Evolutionary conservation across 2,888 invertebrate genomes (phyloP), one percentile per base, ranked within the genome.

Genomic region (Eristalis pertinax): DNA sequence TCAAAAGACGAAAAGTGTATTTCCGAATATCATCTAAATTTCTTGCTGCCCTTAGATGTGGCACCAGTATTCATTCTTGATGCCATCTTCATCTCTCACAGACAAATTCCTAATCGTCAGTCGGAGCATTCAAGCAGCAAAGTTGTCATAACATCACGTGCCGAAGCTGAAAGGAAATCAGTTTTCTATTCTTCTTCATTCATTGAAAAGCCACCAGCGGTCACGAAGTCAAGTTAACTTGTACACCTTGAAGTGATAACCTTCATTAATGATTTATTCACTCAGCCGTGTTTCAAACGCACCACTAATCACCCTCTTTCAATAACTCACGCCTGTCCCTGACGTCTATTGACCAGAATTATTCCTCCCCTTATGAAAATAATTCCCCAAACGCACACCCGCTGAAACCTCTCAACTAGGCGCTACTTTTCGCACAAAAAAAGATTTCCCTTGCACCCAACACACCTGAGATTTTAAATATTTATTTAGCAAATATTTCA

Each of bases 241-340:
- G 26, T 22, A 63, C n/a, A 15, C 26, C 63, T 50, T 24, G 35
- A 19, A 29, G 63, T 15, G 35, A 38, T 69, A 63, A n/a, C 43
- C 29, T 77, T 63, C 43, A 43, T 58, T 72, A 65, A 38, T 70
- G 64, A 72, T 58, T 70, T 58, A 70, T 64, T 64, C 69, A 77
- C 29, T 63, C 56, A 77, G 8, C 4, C 70, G 63, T 64, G 56
- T 56, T 62, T 26, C 43, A 41, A 29, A 68, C 69, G 64, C 78
- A 78, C 70, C 78, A 64, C 70, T 78, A 65, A 72, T 62, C 77
- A 77, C 68, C 77, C 63, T 32, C 8, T 78, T 65, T 70, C 64
- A 58, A 65, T 64, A 69, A 22, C 32, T 26, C n/a, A 22, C 64
- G 38, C 11, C 15, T 65, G 78, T 29, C 78, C 78, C 58, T 65